Conservation (phyloP, 2,888 invertebrate genomes). For the Drosophila ezoana region DNA sequence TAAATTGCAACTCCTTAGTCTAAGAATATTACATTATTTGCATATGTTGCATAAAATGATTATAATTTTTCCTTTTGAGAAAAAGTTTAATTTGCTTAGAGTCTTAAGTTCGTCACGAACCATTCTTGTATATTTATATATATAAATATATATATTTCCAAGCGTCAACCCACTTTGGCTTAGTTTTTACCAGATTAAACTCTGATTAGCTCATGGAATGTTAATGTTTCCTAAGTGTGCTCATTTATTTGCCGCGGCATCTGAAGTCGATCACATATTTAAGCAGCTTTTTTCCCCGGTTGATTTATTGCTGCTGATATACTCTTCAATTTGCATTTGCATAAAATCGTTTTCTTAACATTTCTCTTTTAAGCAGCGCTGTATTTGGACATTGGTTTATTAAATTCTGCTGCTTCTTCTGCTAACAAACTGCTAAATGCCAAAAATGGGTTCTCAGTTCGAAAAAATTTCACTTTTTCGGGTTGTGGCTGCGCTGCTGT, state of each 20-base stretch:
- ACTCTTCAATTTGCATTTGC: constrained; percentile 35
- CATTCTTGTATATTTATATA: neutral
- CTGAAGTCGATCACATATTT: neutral
- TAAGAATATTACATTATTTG: no score
- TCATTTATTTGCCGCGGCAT: constrained; percentile 17
- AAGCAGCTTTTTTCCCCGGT: constrained; percentile 2
- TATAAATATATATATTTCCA: neutral
- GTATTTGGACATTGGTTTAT: constrained; percentile 48
- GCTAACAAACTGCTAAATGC: constrained; percentile 72
- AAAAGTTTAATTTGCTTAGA: no score
- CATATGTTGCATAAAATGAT: no score
- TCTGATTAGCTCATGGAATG: constrained; percentile 3
- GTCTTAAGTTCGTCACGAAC: no score
- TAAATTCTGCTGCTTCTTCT: constrained; percentile 35
- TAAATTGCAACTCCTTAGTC: no score
- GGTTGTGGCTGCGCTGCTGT: constrained; percentile 30
- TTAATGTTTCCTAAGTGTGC: constrained; percentile 30
- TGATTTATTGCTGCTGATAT: constrained; percentile 50
- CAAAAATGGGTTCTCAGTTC: constrained; percentile 59
- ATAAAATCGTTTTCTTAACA: constrained; percentile 38
- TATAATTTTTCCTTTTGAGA: no score
- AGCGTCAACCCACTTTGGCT: neutral
- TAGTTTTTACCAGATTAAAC: neutral
- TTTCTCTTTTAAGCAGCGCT: constrained; percentile 26
- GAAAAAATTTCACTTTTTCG: constrained; percentile 72